phyloP scores from a whole-genome alignment of 2,113 vertebrate species.

The Ivindomyrus marchei region DNA sequence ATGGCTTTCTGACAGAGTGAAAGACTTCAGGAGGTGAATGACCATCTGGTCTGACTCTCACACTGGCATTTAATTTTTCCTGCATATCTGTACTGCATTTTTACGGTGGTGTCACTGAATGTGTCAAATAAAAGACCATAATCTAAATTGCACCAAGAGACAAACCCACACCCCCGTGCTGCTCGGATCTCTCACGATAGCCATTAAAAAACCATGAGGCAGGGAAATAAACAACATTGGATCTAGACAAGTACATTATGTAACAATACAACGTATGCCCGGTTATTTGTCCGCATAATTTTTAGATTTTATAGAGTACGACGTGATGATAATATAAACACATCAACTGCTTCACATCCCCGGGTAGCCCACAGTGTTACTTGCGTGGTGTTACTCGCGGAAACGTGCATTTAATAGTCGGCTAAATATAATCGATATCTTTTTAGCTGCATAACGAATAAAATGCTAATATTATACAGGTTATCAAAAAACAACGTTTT shows the following conservation, averaged over 20 bases:
- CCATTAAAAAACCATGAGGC: slow-evolving; percentile 3
- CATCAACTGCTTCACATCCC: background rate
- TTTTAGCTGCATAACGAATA: background rate
- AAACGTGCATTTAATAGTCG: background rate
- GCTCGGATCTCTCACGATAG: background rate
- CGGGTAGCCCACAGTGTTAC: background rate
- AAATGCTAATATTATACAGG: background rate
- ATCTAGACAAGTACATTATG: background rate
- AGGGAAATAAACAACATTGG: background rate
- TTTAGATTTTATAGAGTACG: background rate
- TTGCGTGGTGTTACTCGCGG: background rate
- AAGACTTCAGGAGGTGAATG: slow-evolving; percentile 1
- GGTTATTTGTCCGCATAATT: background rate
- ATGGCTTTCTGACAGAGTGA: background rate
- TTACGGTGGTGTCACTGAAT: background rate
- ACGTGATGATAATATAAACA: background rate
- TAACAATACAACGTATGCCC: background rate
- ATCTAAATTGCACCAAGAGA: background rate
- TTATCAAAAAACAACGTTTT: background rate
- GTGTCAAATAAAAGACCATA: slow-evolving; percentile 1
- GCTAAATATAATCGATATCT: background rate
- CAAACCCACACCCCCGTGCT: background rate
- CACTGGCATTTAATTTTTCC: background rate
- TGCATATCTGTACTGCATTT: background rate
- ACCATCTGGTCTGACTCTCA: background rate